Evolutionary conservation across 1,140 invertebrate genomes (phyloP).

Genomic region (Drosophila parvula): DNA sequence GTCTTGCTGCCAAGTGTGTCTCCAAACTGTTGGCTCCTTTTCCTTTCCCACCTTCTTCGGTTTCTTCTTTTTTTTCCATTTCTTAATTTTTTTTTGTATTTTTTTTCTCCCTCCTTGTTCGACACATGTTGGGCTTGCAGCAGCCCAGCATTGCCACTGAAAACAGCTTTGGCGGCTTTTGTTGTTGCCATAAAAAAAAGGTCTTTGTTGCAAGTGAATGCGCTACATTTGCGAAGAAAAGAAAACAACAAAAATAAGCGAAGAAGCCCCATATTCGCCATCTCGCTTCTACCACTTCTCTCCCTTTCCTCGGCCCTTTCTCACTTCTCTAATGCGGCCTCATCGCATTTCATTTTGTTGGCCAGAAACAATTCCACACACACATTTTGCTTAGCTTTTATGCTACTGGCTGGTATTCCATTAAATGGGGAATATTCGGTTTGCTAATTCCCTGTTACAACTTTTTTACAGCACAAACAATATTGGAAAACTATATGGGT

Average conservation of each 20-base stretch:
- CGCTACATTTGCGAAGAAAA: conserved; percentile 65
- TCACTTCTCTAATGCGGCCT: conserved; percentile 22
- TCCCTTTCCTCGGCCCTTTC: neutral
- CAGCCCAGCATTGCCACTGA: conserved; percentile 41
- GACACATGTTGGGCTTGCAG: conserved; percentile 35
- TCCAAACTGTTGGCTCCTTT: neutral
- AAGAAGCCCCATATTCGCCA: conserved; percentile 11
- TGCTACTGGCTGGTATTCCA: conserved; percentile 7
- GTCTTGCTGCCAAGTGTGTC: conserved; percentile 9
- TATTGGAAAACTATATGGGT: neutral
- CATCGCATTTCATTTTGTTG: conserved; percentile 57
- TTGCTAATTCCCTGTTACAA: neutral
- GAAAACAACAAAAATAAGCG: neutral
- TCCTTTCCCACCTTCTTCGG: neutral
- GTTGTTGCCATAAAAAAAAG: conserved; percentile 50
- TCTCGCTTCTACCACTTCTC: neutral
- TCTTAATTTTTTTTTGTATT: conserved; percentile 8
- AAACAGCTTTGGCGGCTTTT: conserved; percentile 52
- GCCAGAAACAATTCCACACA: conserved; percentile 58
- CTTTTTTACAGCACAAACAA: neutral
- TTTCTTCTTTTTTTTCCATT: conserved; percentile 16
- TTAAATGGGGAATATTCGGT: conserved; percentile 8
- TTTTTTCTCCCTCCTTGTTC: conserved; percentile 16
- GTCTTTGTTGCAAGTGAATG: conserved; percentile 72
- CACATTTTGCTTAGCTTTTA: conserved; percentile 47